Evolutionary conservation across 2,797 vertebrate species (phyloP), one percentile per base, ranked within the genome.

Genomic region (Mus spretus): DNA sequence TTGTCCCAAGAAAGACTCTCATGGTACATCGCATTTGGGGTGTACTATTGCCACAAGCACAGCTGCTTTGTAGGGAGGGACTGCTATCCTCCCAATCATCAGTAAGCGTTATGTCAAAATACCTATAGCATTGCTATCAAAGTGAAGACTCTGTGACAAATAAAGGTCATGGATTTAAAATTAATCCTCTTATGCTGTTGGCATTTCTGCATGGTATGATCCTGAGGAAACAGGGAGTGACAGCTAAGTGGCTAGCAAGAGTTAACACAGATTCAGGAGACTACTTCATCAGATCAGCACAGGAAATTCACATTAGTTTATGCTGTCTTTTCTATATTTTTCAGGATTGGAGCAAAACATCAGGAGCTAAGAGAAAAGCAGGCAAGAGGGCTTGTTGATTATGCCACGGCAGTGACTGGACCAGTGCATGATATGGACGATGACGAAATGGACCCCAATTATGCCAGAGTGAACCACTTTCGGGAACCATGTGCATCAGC

Each of bases 391-490:
- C 98, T 98, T 77, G 97, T 95, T 19, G 99, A 99, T 90, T 98
- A 98, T 70, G 98, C 98, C 6, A 1, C 97, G 1, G 94, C 93
- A 50, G 93, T 96, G 50, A 87, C 95, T 75, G 98, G 98, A 57
- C 86, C 97, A 9, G 47, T 91, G 15, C 99, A 99, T 28, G 99
- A 99, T 63, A 99, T 99, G 6, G 99, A 99, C 14, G 99, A 99
- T 78, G 99, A 99, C 67, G 99, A 99, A 75, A 94, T 98, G 74
- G 99, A 99, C 98, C 99, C 99, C 47, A 99, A 99, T 98, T 99
- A 99, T 1, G 99, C 99, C 94, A 99, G 99, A 83, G 99, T 99
- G 93, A 99, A 99, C 97, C 98, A 99, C 94, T 99, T 99, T 98
- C 98, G 99, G 96, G 99, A 99, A 9, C 97, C 97, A 88, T 97